Base-by-base conservation (phyloP, 2,113 vertebrate genomes). In the Nycticebus coucang region DNA sequence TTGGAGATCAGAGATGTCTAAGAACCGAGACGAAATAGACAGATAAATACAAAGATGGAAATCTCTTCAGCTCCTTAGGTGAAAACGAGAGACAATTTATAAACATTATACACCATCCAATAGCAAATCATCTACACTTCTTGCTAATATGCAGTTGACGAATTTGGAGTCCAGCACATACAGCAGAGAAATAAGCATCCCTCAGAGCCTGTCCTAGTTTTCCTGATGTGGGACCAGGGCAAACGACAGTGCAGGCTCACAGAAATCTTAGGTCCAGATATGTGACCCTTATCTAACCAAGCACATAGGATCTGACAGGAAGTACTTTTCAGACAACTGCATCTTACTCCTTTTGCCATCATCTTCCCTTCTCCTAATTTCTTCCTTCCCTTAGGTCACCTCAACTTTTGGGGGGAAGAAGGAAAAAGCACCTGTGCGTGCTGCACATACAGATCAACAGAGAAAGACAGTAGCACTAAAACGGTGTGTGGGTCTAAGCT, bases 11-110 rank as follows among this genome's bases (percentile, higher is more conserved):
- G 45, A 95, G 37, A 90, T 53, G 41, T 24, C 19, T 45, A 75
- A 35, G 33, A 94, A 68, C 71, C 7, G 13, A 81, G 30, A 95
- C 90, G 30, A 93, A 79, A 84, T 17, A 85, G 33, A 62, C 18
- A 72, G 35, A 62, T 22, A 77, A 91, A 93, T 1, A 30, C 33
- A 30, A 80, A 82, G 45, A 79, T 7, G 22, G 68, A 86, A 82
- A 28, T 24, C 57, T 64, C 62, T 37, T n/a, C 30, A 24, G 41
- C 15, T 72, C 41, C 66, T 91, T 6, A 60, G 33, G 33, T 74
- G 12, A 5, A 91, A 30, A 83, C 72, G 19, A 84, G 18, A 68
- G 59, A 84, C 22, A 45, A 68, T 33, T 81, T 37, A 59, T 53
- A 81, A 85, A 68, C 19, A 75, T 8, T 55, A 28, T 1, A 50